Conservation (phyloP, 2,113 vertebrate genomes). For the Centropus bengalensis region DNA sequence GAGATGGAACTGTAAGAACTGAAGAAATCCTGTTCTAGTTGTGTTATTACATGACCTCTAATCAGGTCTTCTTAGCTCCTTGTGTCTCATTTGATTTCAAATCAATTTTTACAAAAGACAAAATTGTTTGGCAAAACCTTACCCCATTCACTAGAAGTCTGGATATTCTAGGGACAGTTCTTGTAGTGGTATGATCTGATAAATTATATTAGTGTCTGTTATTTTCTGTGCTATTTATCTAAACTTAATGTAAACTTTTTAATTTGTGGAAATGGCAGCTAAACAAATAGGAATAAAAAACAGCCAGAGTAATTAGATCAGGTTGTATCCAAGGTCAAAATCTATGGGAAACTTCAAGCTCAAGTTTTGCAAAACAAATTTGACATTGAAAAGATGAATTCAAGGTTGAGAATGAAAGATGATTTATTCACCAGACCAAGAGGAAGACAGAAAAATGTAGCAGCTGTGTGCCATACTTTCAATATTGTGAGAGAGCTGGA, state of each 20-base stretch:
- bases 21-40: not conserved
- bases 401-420: not conserved
- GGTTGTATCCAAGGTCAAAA: not conserved
- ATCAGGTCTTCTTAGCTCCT: not conserved
- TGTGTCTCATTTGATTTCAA: not conserved
- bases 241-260: not conserved
- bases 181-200: not conserved
- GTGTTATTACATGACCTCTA: not conserved
- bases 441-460: conserved; percentile 13
- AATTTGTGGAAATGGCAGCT: not conserved
- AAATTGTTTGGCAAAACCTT: not conserved
- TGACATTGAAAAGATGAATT: not conserved
- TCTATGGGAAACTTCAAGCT: not conserved
- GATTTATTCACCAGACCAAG: conserved; percentile 39
- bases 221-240: not conserved
- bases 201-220: not conserved
- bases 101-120: not conserved
- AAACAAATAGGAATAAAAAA: not conserved
- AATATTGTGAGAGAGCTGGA: not conserved
- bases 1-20: not conserved
- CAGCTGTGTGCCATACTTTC: not conserved
- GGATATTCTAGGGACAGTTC: not conserved
- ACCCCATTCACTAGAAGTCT: not conserved
- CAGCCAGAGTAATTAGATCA: not conserved
- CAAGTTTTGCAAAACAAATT: conserved; percentile 15